Conservation (phyloP, 2,113 vertebrate genomes). For the Gymnobelideus leadbeateri region DNA sequence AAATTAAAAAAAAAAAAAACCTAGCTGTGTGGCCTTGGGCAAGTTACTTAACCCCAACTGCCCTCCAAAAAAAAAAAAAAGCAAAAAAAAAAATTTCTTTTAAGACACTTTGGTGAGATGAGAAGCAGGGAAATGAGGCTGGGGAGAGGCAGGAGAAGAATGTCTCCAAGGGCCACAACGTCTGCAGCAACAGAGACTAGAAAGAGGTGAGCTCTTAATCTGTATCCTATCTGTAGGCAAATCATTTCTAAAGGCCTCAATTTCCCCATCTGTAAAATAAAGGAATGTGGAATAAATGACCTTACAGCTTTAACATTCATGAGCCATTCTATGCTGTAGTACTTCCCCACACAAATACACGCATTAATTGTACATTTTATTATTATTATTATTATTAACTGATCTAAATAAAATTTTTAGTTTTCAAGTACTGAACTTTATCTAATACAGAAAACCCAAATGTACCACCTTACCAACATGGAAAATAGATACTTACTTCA, state of each 20-base stretch:
- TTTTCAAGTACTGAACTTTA: background rate
- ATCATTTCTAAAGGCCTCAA: background rate
- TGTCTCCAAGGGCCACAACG: background rate
- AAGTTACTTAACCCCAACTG: no score
- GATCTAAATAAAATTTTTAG: background rate
- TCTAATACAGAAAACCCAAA: background rate
- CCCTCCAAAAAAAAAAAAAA: no score
- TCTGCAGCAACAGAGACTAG: background rate
- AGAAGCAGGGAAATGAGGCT: no score
- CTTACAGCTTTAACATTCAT: background rate
- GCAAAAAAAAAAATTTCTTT: no score
- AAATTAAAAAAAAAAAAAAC: no score
- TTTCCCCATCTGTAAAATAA: background rate
- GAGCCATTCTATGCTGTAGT: background rate
- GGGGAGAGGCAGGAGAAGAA: no score
- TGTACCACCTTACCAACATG: background rate
- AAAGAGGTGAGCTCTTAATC: background rate
- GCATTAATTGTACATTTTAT: background rate
- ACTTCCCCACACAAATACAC: background rate
- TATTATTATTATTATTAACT: background rate
- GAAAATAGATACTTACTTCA: slow-evolving; percentile 89
- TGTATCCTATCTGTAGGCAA: background rate
- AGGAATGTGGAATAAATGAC: background rate
- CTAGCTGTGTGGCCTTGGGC: no score
- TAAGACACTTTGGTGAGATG: no score